Base-by-base conservation (phyloP, 2,888 invertebrate genomes). In the Fragum fragum region DNA sequence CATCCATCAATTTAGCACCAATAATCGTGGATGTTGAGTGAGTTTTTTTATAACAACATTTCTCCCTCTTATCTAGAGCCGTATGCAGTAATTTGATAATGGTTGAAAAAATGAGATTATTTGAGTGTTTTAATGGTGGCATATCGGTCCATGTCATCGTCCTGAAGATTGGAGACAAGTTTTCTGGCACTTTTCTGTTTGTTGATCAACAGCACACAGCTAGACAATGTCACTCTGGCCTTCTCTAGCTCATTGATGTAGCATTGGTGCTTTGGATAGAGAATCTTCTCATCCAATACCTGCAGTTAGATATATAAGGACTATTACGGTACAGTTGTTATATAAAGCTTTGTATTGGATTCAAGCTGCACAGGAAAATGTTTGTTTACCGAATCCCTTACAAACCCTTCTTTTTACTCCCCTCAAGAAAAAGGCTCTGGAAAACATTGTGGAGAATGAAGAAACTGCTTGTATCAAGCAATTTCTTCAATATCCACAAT, bases 201-300 rank as follows among this genome's bases (percentile, higher is more conserved):
- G 81, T 95, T 93, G 83, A 98, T 96, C 92, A 98, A 95, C 81
- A 98, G 95, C 92, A 97, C 97, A 93, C 97, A 96, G 61, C 98
- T 97, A 79, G 97, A 96, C 83, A 98, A 95, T 63, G 97, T 97
- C 79, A 96, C 97, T 66, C 97, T 96, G 66, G 96, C 96, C 95
- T 97, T 97, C 55, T 97, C 96, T 88, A 98, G 95, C 94, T 98
- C 97, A 1, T 97, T 97, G 92, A 97, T 96, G 89, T 96, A 96
- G 76, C 98, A 96, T 6, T 97, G 97, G 93, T 97, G 96, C 88
- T 97, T 96, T 28, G 97, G 96, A 93, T 97, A 97, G 94, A 97
- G 97, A 57, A 98, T 97, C 95, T 97, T 97, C 90, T 98, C 97
- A 86, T 97, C 97, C 92, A 98, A 97, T 72, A 97, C 96, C 94